Base-by-base conservation (phyloP, 2,113 vertebrate genomes). In the Chrysemys picta region DNA sequence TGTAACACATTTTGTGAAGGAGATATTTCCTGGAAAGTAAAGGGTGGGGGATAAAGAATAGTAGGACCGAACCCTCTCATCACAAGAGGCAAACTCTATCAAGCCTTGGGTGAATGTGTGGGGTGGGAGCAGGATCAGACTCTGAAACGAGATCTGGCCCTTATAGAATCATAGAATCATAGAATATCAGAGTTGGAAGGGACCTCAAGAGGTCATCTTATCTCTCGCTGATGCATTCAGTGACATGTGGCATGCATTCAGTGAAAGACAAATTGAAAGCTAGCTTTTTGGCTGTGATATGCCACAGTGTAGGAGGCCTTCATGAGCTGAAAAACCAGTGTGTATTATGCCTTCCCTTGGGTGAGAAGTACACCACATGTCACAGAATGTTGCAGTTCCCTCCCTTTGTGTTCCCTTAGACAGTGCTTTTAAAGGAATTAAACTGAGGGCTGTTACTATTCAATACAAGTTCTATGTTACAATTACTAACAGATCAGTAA, bases 361-460 rank as follows among this genome's bases (percentile, higher is more conserved):
- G 86, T 85, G 81, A 87, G 35, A 89, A 95, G 82, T 47, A 80
- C n/a, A 88, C 47, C 88, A 91, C 94, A 87, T 80, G 75, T 69
- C 90, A 29, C 53, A 87, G 86, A 90, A 85, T 83, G 78, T 29
- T 79, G 25, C 86, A 29, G 12, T 96, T 79, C 89, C 88, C 57
- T 47, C 0, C 21, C 22, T 93, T 94, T 62, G 53, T 85, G 84
- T 76, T 88, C 24, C 91, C 53, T 94, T 87, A 76, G 27, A 69
- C 42, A 12, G 6, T 87, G 19, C 16, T 93, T 96, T 91, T 83
- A 87, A 94, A 94, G 47, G 13, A n/a, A 42, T 83, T 89, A 80
- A 53, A 85, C 82, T 22, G 1, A 2, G 1, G 56, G 10, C 14
- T n/a, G 93, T 89, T 91, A 92, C 69, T 85, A 53, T 21, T 17